These are phyloP conservation scores for Cotesia congregata DNA, from an alignment of 2,888 invertebrate genomes.

Conservation along the genomic window DNA sequence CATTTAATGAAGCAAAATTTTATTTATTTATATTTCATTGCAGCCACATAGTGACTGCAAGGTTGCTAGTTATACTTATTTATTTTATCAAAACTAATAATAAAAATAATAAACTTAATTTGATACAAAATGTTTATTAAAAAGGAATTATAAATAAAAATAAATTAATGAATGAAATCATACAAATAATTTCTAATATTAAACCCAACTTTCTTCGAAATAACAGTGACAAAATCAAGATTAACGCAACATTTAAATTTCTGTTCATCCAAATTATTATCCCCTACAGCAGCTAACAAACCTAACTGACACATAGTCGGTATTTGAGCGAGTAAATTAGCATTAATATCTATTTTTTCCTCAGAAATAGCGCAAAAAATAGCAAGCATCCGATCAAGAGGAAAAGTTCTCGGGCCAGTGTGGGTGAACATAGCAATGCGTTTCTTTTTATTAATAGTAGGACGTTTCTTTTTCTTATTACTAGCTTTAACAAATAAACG, in stretches of 20 bases:
- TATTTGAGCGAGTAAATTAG: conserved; percentile 89
- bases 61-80: neutral
- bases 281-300: conserved; percentile 80
- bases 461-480: conserved; percentile 79
- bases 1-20: too few species aligned
- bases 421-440: conserved; percentile 76
- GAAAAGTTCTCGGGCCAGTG: conserved; percentile 87
- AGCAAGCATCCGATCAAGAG: conserved; percentile 84
- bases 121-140: conserved; percentile 18
- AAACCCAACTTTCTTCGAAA: conserved; percentile 84
- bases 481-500: conserved; percentile 87
- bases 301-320: conserved; percentile 88
- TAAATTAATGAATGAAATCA: conserved; percentile 74
- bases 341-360: conserved; percentile 87
- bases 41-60: too few species aligned
- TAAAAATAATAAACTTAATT: conserved; percentile 21
- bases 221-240: conserved; percentile 83
- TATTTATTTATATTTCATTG: too few species aligned
- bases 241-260: conserved; percentile 90
- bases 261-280: conserved; percentile 82
- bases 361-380: conserved; percentile 92
- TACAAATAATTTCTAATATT: conserved; percentile 83
- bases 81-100: neutral
- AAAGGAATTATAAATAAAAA: conserved; percentile 34
- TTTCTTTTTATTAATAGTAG: conserved; percentile 63